These are phyloP conservation scores for Macrocentrus cingulum DNA, from an alignment of 1,140 invertebrate genomes.

Conservation along the genomic window DNA sequence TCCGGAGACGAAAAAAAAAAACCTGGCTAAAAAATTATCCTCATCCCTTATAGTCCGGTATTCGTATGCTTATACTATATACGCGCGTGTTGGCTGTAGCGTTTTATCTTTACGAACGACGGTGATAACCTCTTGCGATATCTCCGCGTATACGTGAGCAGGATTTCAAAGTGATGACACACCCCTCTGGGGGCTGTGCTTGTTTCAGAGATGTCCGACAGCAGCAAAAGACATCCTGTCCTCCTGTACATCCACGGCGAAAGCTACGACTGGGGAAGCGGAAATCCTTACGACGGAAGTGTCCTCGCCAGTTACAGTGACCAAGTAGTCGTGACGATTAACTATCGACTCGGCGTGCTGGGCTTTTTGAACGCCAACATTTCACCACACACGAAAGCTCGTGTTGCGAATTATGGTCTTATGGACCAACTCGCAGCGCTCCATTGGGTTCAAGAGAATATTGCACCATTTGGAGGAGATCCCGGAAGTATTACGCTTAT, in stretches of 20 bases:
- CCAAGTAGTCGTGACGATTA: conserved; percentile 92
- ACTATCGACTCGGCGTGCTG: conserved; percentile 93
- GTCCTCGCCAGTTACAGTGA: conserved; percentile 88
- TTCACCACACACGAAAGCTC: conserved; percentile 73
- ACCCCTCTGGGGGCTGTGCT: not conserved
- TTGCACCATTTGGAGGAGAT: conserved; percentile 89
- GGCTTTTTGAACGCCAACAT: conserved; percentile 87
- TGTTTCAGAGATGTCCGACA: conserved; percentile 54
- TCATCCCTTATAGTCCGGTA: too few species aligned
- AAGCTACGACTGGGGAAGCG: conserved; percentile 92
- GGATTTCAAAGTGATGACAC: not conserved
- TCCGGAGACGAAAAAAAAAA: too few species aligned
- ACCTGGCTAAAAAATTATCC: too few species aligned
- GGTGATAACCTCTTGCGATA: conserved; percentile 7
- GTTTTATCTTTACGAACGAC: conserved; percentile 9
- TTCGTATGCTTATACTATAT: not conserved
- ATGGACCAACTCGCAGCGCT: conserved; percentile 94
- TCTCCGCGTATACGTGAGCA: not conserved
- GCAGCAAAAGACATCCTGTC: conserved; percentile 74
- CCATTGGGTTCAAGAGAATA: conserved; percentile 94
- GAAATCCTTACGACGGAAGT: conserved; percentile 93
- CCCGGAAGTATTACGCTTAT: conserved; percentile 90
- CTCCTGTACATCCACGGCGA: conserved; percentile 94
- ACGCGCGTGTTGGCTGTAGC: not conserved
- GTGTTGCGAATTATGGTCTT: conserved; percentile 88